Conservation (phyloP, 2,797 vertebrate species). For the Melanotaenia maccullochi region DNA sequence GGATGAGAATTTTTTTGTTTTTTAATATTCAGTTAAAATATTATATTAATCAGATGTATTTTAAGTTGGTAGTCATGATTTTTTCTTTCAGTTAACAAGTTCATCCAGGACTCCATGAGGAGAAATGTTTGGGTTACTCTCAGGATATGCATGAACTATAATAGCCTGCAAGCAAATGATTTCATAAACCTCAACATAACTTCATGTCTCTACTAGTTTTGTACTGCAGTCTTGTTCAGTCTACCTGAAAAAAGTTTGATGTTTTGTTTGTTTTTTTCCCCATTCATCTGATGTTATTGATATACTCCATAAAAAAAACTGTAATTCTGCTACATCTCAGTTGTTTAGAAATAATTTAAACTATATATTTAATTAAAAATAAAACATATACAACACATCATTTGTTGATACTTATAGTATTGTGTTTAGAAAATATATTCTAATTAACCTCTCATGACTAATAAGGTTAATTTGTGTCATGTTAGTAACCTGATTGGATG, state of each 20-base stretch:
- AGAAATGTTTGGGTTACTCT: background rate
- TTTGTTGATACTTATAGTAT: no score
- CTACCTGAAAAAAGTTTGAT: background rate
- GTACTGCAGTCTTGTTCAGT: background rate
- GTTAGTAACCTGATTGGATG: no score
- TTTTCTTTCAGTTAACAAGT: background rate
- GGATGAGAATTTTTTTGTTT: background rate
- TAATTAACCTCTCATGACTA: background rate
- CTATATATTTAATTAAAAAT: no score
- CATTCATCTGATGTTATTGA: background rate
- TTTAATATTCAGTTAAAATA: background rate
- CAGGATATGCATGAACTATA: background rate
- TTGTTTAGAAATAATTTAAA: background rate
- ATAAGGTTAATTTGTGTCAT: background rate
- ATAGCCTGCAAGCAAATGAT: background rate
- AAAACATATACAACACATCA: no score
- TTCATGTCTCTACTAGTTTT: background rate
- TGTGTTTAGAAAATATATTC: no score
- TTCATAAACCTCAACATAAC: background rate
- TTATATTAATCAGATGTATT: background rate
- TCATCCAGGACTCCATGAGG: background rate
- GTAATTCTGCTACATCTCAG: background rate
- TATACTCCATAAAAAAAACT: background rate
- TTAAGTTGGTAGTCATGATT: background rate
- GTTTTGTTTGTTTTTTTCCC: no score